Evolutionary conservation across 2,113 vertebrate genomes (phyloP).

Genomic region (Python bivittatus): DNA sequence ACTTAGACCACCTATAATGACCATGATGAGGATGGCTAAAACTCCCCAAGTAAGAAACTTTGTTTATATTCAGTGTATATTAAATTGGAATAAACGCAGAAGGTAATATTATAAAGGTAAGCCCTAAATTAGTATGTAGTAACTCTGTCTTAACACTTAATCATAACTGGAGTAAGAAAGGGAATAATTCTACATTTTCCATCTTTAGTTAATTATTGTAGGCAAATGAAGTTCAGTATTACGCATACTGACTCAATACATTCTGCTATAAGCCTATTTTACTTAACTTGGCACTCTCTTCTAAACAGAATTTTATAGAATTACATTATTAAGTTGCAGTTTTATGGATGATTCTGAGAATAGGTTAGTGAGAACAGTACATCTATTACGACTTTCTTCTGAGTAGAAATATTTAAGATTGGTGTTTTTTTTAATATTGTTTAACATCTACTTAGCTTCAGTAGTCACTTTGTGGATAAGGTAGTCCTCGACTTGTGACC

Average conservation of each 20-base stretch:
- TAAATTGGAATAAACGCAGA: neutral
- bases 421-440: too few relatives aligned
- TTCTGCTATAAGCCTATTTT: too few relatives aligned
- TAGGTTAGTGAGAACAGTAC: too few relatives aligned
- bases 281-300: too few relatives aligned
- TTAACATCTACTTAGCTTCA: too few relatives aligned
- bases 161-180: neutral
- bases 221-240: neutral
- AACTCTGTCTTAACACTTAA: neutral
- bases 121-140: neutral
- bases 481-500: too few relatives aligned
- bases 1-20: slow-evolving; percentile 96
- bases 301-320: too few relatives aligned
- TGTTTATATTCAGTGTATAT: neutral
- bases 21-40: slow-evolving; percentile 96
- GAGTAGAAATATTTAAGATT: too few relatives aligned
- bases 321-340: too few relatives aligned
- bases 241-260: neutral
- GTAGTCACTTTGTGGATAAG: too few relatives aligned
- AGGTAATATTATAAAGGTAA: neutral
- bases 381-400: too few relatives aligned
- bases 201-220: neutral
- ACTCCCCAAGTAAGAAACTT: slow-evolving; percentile 81
- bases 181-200: neutral
- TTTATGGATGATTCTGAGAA: too few relatives aligned